A percentile compares a stretch with the other conserved stretches of the same genome.
Evolutionary conservation across 2,113 vertebrate species (phyloP).

Genomic region (Catharus fuscescens): DNA sequence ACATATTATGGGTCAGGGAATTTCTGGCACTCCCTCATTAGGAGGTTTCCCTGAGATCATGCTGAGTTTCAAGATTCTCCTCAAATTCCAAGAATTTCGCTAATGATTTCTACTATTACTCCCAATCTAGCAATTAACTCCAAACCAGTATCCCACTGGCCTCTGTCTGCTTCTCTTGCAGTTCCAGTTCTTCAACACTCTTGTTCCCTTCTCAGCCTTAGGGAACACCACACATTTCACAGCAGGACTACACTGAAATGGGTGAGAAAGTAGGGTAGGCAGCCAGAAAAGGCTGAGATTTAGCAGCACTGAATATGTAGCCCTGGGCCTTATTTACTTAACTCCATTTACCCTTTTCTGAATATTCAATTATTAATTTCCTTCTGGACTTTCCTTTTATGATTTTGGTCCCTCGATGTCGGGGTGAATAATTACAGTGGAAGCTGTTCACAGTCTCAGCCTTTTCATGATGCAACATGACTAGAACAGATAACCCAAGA

Average conservation of each 20-base stretch:
- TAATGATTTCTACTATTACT: background rate
- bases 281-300: constrained; percentile 29
- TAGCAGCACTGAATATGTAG: background rate
- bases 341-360: constrained; percentile 40
- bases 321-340: constrained; percentile 53
- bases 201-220: background rate
- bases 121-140: background rate
- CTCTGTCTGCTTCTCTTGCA: background rate
- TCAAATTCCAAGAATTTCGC: background rate
- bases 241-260: background rate
- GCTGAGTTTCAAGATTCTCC: background rate
- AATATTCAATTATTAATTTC: constrained; percentile 61
- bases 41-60: background rate
- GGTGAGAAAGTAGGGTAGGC: background rate
- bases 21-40: background rate
- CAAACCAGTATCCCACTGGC: background rate
- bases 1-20: background rate
- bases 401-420: constrained; percentile 20
- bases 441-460: background rate
- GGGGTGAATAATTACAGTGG: constrained; percentile 41
- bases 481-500: constrained; percentile 4
- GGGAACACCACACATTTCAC: background rate
- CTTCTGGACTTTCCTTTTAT: constrained; percentile 33
- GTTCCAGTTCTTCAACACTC: background rate
- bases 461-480: background rate